Evolutionary conservation across 1,140 invertebrate species (phyloP), one percentile per base, ranked within the genome.

Genomic region (Galleria mellonella): DNA sequence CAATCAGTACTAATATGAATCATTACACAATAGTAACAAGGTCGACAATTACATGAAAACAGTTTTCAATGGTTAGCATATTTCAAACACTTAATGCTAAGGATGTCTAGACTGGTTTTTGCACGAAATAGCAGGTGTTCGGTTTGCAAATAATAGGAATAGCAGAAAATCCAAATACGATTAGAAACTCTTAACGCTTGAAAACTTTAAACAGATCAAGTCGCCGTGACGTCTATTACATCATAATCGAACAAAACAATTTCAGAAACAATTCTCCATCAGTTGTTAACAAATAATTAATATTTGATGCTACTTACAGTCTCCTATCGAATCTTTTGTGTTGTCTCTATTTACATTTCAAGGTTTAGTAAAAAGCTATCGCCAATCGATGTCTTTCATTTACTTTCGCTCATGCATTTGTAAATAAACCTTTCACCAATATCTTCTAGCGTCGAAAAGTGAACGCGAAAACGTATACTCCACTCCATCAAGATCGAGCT

Each of bases 401-500:
- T 44, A 27, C 43, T 51, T 51, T 51, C 47, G 47, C 41, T 50
- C 38, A 38, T 23, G 14, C 37, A 33, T 52, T 39, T 43, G 29
- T 44, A 63, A 61, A 42, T 48, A 37, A 58, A 54, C 60, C 72
- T 75, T 75, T 75, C 69, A 72, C 67, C 56, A 33, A 71, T 64
- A 62, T 40, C 33, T 27, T 14, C 36, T 47, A 37, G n/a, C n/a
- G 9, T 2, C 17, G 35, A 37, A 61, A 66, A 72, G 58, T 62
- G 69, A 72, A 65, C 47, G 61, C 41, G 14, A 23, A 13, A 9
- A 37, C 32, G 32, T 37, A 37, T 23, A 2, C 17, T 23, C 17
- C 17, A 37, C 35, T 0, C 14, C 15, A 37, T 37, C 35, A 13
- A n/a, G 35, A 17, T n/a, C 14, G 5, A 37, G 35, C 9, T 37